phyloP scores from a whole-genome alignment of 2,888 invertebrate genomes.

The Luperina testacea region DNA sequence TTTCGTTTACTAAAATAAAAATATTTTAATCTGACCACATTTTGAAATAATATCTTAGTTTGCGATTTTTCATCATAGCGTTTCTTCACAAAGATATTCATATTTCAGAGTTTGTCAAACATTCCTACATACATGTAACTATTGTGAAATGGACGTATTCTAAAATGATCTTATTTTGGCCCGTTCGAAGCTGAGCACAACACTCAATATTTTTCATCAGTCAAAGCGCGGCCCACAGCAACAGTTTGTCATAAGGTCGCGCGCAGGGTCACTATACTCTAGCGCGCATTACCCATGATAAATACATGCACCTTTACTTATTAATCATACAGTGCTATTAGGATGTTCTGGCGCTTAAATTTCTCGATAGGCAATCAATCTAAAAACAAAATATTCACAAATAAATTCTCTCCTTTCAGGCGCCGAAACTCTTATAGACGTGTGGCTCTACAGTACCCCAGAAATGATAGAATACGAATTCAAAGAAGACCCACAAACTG shows the following conservation, averaged over 20 bases:
- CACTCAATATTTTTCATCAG: neutral
- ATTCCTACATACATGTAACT: neutral
- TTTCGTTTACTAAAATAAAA: too few relatives aligned
- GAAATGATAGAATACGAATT: conserved; percentile 84
- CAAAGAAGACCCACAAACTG: conserved; percentile 71
- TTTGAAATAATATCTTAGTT: neutral
- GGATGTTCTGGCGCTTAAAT: neutral
- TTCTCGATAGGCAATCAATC: neutral
- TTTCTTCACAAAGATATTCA: neutral
- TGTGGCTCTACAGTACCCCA: conserved; percentile 91
- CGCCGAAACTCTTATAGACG: conserved; percentile 94
- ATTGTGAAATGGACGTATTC: neutral
- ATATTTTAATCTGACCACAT: too few relatives aligned
- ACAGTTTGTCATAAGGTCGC: too few relatives aligned
- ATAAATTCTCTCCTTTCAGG: conserved; percentile 85
- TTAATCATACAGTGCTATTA: neutral
- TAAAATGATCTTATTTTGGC: neutral
- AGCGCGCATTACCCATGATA: neutral
- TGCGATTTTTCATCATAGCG: neutral
- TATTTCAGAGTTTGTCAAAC: neutral
- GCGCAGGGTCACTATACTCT: neutral
- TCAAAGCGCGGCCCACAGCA: neutral
- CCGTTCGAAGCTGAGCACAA: neutral
- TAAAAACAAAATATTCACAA: neutral
- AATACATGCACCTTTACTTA: neutral